Conservation (phyloP, 2,888 invertebrate genomes). For the Silvanus unidentatus region DNA sequence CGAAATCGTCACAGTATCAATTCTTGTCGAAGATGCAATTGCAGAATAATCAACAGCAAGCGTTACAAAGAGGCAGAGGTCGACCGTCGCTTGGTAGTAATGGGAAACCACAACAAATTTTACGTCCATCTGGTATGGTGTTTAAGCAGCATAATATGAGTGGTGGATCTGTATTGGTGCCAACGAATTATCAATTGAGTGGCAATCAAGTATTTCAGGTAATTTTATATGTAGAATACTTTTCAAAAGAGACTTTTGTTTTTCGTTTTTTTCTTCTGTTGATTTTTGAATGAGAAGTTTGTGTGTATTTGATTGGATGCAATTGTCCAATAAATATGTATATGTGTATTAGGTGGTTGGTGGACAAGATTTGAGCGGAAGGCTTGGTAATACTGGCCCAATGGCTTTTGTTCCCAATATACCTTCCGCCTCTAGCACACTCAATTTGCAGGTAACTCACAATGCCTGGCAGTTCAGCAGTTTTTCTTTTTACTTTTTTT, state of each 20-base stretch:
- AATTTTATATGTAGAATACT: slow-evolving; percentile 23
- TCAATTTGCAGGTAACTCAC: slow-evolving; percentile 45
- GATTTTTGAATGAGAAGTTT: too few species aligned
- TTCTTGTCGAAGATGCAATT: slow-evolving; percentile 31
- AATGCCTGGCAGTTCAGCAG: slow-evolving; percentile 14
- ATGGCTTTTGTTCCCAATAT: slow-evolving; percentile 53
- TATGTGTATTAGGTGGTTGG: slow-evolving; percentile 50
- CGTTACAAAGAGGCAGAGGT: slow-evolving; percentile 41
- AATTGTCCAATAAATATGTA: too few species aligned
- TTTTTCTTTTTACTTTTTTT: slow-evolving; percentile 7
- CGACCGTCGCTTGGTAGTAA: slow-evolving; percentile 35
- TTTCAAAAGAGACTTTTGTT: background rate
- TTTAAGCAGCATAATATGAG: slow-evolving; percentile 59
- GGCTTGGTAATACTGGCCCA: slow-evolving; percentile 49
- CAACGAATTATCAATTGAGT: slow-evolving; percentile 56
- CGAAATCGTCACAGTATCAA: slow-evolving; percentile 41
- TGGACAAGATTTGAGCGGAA: slow-evolving; percentile 45
- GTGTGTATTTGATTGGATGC: too few species aligned
- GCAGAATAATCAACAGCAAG: slow-evolving; percentile 24
- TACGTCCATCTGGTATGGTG: slow-evolving; percentile 54
- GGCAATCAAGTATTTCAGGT: slow-evolving; percentile 62
- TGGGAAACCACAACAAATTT: slow-evolving; percentile 28
- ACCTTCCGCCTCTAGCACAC: slow-evolving; percentile 45
- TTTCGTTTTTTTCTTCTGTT: too few species aligned
- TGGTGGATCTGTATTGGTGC: slow-evolving; percentile 52